Conservation (phyloP, 1,140 invertebrate genomes). For the Hetaerina americana region DNA sequence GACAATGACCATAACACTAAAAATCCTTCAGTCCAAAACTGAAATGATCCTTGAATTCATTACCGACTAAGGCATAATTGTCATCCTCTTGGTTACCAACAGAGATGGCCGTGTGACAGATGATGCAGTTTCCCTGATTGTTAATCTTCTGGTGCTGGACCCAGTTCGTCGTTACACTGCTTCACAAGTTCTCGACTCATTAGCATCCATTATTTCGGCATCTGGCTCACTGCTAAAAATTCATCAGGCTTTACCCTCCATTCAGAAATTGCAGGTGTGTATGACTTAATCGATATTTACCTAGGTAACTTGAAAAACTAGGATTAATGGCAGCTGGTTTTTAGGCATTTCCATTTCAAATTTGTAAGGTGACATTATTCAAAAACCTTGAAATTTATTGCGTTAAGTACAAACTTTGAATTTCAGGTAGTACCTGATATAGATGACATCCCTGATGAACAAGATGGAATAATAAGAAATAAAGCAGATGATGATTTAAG, state of each 20-base stretch:
- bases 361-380: too few species aligned
- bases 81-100: slow-evolving; percentile 2
- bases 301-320: not conserved
- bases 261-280: slow-evolving; percentile 17
- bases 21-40: too few species aligned
- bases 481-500: too few species aligned
- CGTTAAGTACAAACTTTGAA: too few species aligned
- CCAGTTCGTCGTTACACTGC: slow-evolving; percentile 42
- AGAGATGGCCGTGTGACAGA: slow-evolving; percentile 44
- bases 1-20: too few species aligned
- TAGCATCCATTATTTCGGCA: slow-evolving; percentile 32
- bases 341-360: too few species aligned
- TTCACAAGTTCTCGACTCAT: slow-evolving; percentile 38
- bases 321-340: too few species aligned
- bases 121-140: slow-evolving; percentile 39
- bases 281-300: not conserved
- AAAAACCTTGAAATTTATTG: too few species aligned
- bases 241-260: slow-evolving; percentile 16
- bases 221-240: not conserved
- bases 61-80: too few species aligned
- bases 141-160: slow-evolving; percentile 41
- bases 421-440: slow-evolving; percentile 31
- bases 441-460: slow-evolving; percentile 12
- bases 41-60: too few species aligned
- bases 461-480: not conserved